Evolutionary conservation across 2,888 invertebrate species (phyloP), one percentile per base, ranked within the genome.

Genomic region (Noctua janthe): DNA sequence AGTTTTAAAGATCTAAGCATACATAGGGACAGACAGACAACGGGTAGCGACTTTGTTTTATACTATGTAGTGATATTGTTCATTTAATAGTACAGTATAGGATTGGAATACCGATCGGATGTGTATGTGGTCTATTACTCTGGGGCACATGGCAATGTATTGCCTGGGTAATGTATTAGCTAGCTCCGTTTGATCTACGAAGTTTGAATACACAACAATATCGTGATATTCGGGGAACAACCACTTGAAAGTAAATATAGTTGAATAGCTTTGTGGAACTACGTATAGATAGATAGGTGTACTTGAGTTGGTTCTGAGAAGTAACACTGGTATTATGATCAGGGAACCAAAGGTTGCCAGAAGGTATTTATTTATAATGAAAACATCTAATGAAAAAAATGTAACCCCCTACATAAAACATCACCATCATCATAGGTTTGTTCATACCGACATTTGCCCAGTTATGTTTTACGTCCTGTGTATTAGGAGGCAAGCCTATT

Each of bases 91-190:
- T 56, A 59, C 3, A 59, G 11, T 11, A n/a, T n/a, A 23, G 11
- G n/a, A n/a, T n/a, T 49, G 43, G 39, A 20, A 51, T 66, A 73
- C 23, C 6, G 11, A 29, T n/a, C 20, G 17, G 5, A 39, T 20
- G 49, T 59, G 35, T 54, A 47, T 71, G 0, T 39, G 23, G 56
- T 72, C 47, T 29, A 51, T 47, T 23, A 49, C 74, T 59, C 43
- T 6, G 43, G 29, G 39, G n/a, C 71, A 51, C 2, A 49, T 10
- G 64, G 20, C 64, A 51, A 80, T 73, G 51, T 11, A 70, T 62
- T 70, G 23, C 17, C 43, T 15, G 59, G 29, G 11, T n/a, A 74
- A 74, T 64, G 35, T 80, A 77, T 81, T 74, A 39, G 7, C 64
- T 39, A 51, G 43, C 29, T 4, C 6, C 64, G 64, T 77, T 67